Evolutionary conservation across 2,113 vertebrate species (phyloP).

Genomic region (Steatornis caripensis): DNA sequence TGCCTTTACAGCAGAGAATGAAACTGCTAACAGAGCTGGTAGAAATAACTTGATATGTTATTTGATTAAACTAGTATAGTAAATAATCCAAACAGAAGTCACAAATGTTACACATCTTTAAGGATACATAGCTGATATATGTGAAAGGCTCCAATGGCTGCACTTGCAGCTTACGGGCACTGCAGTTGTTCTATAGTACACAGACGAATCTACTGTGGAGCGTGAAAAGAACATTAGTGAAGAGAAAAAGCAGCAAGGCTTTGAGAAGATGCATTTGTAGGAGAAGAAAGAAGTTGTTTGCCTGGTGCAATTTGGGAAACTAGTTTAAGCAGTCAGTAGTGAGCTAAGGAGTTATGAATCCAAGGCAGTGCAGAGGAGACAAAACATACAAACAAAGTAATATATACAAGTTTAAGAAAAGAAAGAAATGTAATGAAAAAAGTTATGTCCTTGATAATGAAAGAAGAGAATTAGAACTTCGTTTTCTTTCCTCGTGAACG

Average conservation of each 20-base stretch:
- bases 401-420: background rate
- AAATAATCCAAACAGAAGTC: background rate
- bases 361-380: background rate
- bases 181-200: background rate
- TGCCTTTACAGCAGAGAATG: background rate
- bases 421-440: background rate
- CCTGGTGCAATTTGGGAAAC: background rate
- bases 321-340: background rate
- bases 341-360: background rate
- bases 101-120: background rate
- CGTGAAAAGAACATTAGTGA: background rate
- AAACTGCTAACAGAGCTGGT: background rate
- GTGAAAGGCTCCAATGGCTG: background rate
- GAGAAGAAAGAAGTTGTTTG: background rate
- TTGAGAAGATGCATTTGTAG: background rate
- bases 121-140: background rate
- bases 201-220: background rate
- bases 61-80: background rate
- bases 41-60: background rate
- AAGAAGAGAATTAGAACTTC: background rate
- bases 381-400: background rate
- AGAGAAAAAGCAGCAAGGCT: fast-evolving
- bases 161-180: background rate
- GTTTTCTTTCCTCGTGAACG: background rate
- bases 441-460: background rate